Percentiles rank a stretch among this genome's conserved stretches.
These are phyloP conservation scores for Lepisosteus oculatus DNA, from an alignment of 2,113 vertebrate genomes.

Conservation along the genomic window DNA sequence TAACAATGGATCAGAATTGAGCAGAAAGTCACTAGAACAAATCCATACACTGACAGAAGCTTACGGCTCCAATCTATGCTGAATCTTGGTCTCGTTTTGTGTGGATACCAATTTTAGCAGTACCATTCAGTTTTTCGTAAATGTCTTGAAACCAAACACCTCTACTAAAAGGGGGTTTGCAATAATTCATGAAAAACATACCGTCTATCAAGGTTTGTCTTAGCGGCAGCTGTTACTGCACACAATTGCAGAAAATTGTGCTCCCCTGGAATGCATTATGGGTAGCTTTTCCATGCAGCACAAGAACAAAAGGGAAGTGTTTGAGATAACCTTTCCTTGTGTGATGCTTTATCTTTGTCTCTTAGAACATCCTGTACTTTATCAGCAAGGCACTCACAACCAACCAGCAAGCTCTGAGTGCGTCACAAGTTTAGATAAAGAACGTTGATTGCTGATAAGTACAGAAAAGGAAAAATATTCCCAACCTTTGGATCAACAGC, in stretches of 20 bases:
- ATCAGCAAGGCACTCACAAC: slow-evolving; percentile 37
- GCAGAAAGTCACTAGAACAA: too few relatives aligned
- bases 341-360: slow-evolving; percentile 47
- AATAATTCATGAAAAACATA: too few relatives aligned
- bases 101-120: too few relatives aligned
- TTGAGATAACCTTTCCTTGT: slow-evolving; percentile 40
- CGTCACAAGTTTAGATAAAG: slow-evolving; percentile 49
- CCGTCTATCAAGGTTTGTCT: not conserved
- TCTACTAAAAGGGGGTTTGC: too few relatives aligned
- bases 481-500: not conserved
- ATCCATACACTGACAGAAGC: too few relatives aligned
- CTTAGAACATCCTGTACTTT: slow-evolving; percentile 60
- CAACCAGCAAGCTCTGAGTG: slow-evolving; percentile 38
- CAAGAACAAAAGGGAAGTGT: slow-evolving; percentile 51
- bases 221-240: slow-evolving; percentile 12
- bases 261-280: slow-evolving; percentile 25
- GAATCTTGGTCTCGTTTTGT: too few relatives aligned
- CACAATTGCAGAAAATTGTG: slow-evolving; percentile 13
- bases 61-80: too few relatives aligned
- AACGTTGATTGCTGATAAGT: slow-evolving; percentile 44
- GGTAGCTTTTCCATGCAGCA: slow-evolving; percentile 41
- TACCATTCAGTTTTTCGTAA: too few relatives aligned
- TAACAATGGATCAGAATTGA: too few relatives aligned
- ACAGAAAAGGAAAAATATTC: slow-evolving; percentile 24
- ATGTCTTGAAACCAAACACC: too few relatives aligned